Conservation (phyloP, 2,888 invertebrate genomes). For the Calliscelio sp. region DNA sequence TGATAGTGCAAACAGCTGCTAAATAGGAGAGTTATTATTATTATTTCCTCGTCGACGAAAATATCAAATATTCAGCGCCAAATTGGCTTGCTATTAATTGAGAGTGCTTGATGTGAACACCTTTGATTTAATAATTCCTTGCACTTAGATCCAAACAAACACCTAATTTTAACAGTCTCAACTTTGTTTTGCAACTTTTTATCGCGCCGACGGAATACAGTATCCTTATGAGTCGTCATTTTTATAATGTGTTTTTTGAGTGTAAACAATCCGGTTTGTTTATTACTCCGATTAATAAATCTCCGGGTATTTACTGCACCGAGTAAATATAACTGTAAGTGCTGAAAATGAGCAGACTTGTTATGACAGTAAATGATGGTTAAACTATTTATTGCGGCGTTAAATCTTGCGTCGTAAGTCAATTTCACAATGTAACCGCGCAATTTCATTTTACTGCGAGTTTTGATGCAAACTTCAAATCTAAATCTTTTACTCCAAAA, state of each 20-base stretch:
- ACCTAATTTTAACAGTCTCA: no score
- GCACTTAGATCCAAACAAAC: no score
- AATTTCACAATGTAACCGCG: conserved; percentile 43
- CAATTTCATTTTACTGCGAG: conserved; percentile 33
- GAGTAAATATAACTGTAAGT: conserved; percentile 55
- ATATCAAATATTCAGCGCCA: no score
- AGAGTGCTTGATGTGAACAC: no score
- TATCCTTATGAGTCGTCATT: neutral
- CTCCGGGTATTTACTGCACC: conserved; percentile 24
- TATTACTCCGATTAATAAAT: conserved; percentile 54
- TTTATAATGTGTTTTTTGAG: conserved; percentile 7
- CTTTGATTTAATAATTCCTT: no score
- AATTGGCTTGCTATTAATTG: no score
- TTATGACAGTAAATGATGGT: conserved; percentile 66
- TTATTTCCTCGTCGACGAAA: no score
- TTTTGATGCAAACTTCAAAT: conserved; percentile 31
- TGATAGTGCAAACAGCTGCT: no score
- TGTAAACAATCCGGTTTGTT: conserved; percentile 43
- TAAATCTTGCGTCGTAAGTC: conserved; percentile 47
- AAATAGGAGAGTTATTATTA: no score
- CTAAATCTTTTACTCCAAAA: neutral
- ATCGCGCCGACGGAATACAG: neutral
- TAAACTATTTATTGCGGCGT: conserved; percentile 61
- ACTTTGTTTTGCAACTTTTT: no score
- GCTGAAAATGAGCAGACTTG: conserved; percentile 67